Percentiles rank a stretch among this genome's conserved stretches.
Conservation (phyloP, 2,888 invertebrate genomes). For the Lepas anatifera region DNA sequence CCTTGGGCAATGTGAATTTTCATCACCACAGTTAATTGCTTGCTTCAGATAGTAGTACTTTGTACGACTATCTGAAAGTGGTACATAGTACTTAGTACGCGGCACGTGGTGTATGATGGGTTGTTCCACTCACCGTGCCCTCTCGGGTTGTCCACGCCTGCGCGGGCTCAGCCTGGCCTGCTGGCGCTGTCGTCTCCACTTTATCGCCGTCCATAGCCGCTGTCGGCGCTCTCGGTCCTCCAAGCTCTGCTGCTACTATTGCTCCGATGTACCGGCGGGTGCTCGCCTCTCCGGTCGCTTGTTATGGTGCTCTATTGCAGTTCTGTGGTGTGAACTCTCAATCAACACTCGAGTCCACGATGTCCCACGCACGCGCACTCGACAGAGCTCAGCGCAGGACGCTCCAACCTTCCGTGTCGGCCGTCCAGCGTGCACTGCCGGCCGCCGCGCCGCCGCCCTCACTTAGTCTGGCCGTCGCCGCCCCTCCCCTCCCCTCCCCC, state of each 20-base stretch:
- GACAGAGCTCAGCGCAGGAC: neutral
- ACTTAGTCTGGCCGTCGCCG: neutral
- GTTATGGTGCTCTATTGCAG: constrained; percentile 3
- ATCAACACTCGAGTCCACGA: constrained; percentile 1
- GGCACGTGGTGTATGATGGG: too few species aligned
- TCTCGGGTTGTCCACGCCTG: neutral
- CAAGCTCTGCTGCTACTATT: too few species aligned
- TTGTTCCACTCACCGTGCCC: constrained; percentile 8
- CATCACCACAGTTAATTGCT: too few species aligned
- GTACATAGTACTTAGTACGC: too few species aligned
- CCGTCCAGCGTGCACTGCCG: constrained; percentile 2
- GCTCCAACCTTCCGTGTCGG: neutral
- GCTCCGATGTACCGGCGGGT: neutral
- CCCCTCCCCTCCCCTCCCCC: too few species aligned
- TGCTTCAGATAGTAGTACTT: too few species aligned
- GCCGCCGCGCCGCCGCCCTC: neutral
- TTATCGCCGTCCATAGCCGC: neutral
- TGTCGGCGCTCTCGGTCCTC: too few species aligned
- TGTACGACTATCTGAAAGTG: too few species aligned
- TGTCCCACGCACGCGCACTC: neutral
- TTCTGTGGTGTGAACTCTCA: neutral
- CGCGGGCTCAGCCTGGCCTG: neutral
- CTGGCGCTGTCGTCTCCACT: neutral
- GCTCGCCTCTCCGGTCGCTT: constrained; percentile 3
- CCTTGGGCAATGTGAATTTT: too few species aligned